Evolutionary conservation across 2,888 invertebrate genomes (phyloP).

Genomic region (Formica aserva): DNA sequence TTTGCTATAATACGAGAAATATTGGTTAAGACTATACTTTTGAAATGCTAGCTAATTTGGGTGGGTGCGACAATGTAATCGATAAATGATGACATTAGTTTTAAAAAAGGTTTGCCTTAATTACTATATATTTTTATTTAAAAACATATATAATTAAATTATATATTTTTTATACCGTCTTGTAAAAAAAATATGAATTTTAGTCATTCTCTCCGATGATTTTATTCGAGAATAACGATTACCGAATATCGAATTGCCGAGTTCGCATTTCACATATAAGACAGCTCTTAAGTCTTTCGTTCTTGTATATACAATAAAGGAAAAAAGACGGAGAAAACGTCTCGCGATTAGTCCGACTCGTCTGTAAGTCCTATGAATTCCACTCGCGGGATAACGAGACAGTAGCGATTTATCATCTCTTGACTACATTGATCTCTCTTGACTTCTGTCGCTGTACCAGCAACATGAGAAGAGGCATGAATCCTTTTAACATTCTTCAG

Average conservation of each 20-base stretch:
- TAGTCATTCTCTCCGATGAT: not conserved
- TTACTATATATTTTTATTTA: not conserved
- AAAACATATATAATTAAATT: not conserved
- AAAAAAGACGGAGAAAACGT: not conserved
- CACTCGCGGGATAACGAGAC: conserved; percentile 34
- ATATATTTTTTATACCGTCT: not conserved
- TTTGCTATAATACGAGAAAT: not conserved
- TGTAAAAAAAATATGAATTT: not conserved
- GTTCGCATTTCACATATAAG: not conserved
- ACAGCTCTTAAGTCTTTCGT: not conserved
- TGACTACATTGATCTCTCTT: conserved; percentile 50
- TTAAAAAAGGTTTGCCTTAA: not conserved
- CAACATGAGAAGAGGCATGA: not conserved
- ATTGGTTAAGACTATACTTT: not conserved
- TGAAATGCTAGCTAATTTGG: not conserved
- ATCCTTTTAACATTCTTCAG: conserved; percentile 31
- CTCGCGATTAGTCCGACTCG: conserved; percentile 21
- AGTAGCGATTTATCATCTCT: conserved; percentile 37
- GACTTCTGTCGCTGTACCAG: conserved; percentile 22
- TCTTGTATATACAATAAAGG: not conserved
- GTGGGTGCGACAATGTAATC: not conserved
- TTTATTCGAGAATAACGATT: not conserved
- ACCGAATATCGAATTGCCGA: not conserved
- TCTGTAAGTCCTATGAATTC: conserved; percentile 14
- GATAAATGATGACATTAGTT: not conserved